Evolutionary conservation across 2,113 vertebrate genomes (phyloP).

Genomic region (Pseudopodoces humilis): DNA sequence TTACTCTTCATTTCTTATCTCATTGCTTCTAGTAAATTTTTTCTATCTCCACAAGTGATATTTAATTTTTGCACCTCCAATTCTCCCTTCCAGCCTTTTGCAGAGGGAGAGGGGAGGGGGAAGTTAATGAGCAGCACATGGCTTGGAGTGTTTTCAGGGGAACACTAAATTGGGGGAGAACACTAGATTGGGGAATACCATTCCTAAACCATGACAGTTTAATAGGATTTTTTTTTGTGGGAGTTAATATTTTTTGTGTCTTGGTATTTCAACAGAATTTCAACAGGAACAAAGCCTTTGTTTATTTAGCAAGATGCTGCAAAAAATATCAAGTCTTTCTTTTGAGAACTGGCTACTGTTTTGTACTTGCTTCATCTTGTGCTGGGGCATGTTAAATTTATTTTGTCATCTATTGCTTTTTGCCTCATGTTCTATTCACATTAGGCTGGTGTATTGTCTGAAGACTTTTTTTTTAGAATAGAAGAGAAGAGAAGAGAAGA

Average conservation of each 20-base stretch:
- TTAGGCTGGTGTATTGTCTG: neutral
- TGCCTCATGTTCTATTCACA: neutral
- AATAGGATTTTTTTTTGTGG: neutral
- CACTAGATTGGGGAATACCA: neutral
- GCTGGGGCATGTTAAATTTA: neutral
- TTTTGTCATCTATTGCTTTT: neutral
- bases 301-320: neutral
- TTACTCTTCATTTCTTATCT: neutral
- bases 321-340: neutral
- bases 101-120: neutral
- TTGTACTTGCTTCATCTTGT: neutral
- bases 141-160: neutral
- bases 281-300: neutral
- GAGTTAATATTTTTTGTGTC: neutral
- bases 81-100: neutral
- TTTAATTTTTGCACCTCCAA: neutral
- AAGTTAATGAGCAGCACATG: accelerated
- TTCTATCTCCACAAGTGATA: neutral
- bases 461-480: neutral
- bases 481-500: neutral
- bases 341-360: neutral
- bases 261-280: neutral
- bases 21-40: neutral
- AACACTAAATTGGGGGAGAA: neutral
- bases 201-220: neutral